phyloP scores from a whole-genome alignment of 2,888 invertebrate genomes.

The Ceriagrion tenellum region DNA sequence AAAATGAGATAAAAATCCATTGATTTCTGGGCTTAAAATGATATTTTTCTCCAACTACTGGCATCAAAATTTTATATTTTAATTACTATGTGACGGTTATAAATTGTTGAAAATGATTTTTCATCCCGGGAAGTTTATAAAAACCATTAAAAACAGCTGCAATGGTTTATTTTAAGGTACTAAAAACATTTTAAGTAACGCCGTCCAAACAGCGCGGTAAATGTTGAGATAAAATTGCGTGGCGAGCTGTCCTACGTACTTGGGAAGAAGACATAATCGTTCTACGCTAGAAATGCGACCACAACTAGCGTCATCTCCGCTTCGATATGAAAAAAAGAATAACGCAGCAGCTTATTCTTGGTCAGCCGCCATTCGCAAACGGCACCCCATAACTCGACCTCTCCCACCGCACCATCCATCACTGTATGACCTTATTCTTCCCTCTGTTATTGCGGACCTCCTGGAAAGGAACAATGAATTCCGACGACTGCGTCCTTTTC shows the following conservation, averaged over 20 bases:
- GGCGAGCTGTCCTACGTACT: background rate
- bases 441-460: background rate
- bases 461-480: slow-evolving; percentile 21
- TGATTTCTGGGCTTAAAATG: no score
- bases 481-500: background rate
- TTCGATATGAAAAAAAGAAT: background rate
- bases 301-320: background rate
- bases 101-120: background rate
- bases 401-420: background rate
- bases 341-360: background rate
- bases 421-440: background rate
- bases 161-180: no score
- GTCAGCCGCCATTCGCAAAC: background rate
- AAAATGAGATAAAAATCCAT: no score
- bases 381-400: background rate
- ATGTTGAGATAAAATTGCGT: background rate
- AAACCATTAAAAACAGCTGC: background rate
- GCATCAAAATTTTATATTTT: no score
- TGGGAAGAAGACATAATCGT: background rate
- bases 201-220: background rate
- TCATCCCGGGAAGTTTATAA: background rate
- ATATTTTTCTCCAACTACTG: no score
- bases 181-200: background rate
- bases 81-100: no score
- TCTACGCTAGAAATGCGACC: background rate